Evolutionary conservation across 2,888 invertebrate species (phyloP), one percentile per base, ranked within the genome.

Genomic region (Nyleta sp.): DNA sequence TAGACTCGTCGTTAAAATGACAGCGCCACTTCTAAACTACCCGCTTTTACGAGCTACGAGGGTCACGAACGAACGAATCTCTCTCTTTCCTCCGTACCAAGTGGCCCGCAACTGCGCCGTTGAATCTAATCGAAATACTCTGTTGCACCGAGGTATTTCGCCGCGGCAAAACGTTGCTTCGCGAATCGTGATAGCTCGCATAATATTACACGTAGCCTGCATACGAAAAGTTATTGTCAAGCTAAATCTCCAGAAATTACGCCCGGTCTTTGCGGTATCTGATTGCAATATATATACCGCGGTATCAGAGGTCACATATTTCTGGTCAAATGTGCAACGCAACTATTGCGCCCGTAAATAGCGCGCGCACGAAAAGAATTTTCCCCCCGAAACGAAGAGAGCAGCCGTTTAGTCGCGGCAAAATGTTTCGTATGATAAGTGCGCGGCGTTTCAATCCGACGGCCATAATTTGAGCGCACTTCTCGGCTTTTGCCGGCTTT

Each of bases 201-300:
- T 68, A 68, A 73, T 73, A 68, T 64, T 73, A 64, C 68, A 68
- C 72, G 62, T 64, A 50, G 15, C 11, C 17, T 42, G 67, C 72
- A 68, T 77, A 72, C 67, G 60, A 72, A 78, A 78, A 78, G 78
- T 72, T 73, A 78, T 78, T 78, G 78, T 78, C 72, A 78, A 72
- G 44, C 72, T 78, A 78, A 78, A 78, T 78, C 78, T 78, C 67
- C 17, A 55, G 67, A 62, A 78, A 78, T 78, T 78, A 68, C 59
- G 40, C 67, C 11, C 59, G 48, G 55, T 44, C 67, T 71, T 72
- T 53, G 53, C 77, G 17, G 42, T 78, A 78, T 72, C 77, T 67
- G 77, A 78, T 78, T 35, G 59, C 20, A 60, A 62, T 72, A 46
- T 71, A 72, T 65, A 71, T 28, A 1, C 17, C 33, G 59, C 70